Evolutionary conservation across 1,140 invertebrate species (phyloP), one percentile per base, ranked within the genome.

Genomic region (Apis florea): DNA sequence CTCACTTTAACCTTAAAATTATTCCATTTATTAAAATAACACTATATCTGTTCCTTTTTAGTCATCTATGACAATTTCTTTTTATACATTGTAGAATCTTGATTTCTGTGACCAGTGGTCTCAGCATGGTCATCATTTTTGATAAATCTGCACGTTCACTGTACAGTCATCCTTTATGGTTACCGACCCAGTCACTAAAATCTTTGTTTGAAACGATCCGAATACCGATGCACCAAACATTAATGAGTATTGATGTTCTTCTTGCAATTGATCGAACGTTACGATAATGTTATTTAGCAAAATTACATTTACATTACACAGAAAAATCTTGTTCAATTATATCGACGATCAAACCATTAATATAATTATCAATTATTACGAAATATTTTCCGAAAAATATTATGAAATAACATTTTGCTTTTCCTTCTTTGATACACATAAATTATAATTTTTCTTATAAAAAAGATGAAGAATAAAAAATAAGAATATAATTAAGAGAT

Each of bases 211-310:
- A 67, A 31, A 70, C 84, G 82, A 83, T 85, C 84, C 79, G 86
- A 85, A 81, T 77, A 78, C 82, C 78, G 85, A 84, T 88, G 85
- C 81, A 85, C 84, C 85, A 85, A 84, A 86, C 84, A 80, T 85
- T 89, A 91, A 90, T 87, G 85, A 89, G 89, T 88, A 86, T 85
- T 82, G 83, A 89, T 91, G 84, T 80, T 68, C 76, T 67, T 63
- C 58, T 68, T 73, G 66, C 80, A 77, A 83, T 83, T 76, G 78
- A 76, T 82, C 79, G 80, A 74, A 80, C 80, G 84, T 83, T 81
- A 67, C 71, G 79, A 84, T 88, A 86, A 71, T 71, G 80, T 40
- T 40, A 40, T 19, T 70, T 82, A 69, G 72, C 77, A 58, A 63
- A 86, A 83, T n/a, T n/a, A n/a, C n/a, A n/a, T 76, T 86, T 54